phyloP scores from a whole-genome alignment of 2,113 vertebrate genomes.

The Sander vitreus region DNA sequence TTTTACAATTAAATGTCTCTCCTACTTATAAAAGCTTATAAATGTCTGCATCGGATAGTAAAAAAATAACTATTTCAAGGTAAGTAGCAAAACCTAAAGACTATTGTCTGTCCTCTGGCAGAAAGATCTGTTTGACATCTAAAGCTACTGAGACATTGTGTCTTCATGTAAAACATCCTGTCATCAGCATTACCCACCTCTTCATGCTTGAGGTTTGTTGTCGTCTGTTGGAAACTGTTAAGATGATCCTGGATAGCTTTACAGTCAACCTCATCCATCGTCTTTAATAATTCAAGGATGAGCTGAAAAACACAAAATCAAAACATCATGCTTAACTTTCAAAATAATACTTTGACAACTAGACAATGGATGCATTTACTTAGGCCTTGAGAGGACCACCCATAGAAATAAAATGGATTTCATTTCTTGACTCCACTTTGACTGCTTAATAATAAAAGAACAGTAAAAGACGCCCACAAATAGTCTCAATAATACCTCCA shows the following conservation, averaged over 20 bases:
- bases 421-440: too few species aligned
- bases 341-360: background rate
- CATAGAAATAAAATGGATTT: too few species aligned
- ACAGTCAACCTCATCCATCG: background rate
- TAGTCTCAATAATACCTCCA: too few species aligned
- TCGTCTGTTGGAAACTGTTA: background rate
- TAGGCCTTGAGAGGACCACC: too few species aligned
- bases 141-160: too few species aligned
- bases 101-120: background rate
- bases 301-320: conserved; percentile 12
- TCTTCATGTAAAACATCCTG: too few species aligned
- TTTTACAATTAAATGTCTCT: too few species aligned
- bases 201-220: background rate
- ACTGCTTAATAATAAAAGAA: background rate
- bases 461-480: background rate
- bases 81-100: background rate
- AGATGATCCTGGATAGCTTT: conserved; percentile 10
- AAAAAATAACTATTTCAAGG: background rate
- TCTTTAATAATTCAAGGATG: conserved; percentile 20
- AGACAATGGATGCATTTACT: background rate
- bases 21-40: too few species aligned
- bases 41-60: too few species aligned
- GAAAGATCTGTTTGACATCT: background rate
- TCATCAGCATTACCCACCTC: background rate
- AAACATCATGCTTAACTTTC: background rate